A percentile compares a stretch with the other conserved stretches of the same genome.
phyloP scores from a whole-genome alignment of 2,797 vertebrate species.

The Lepilemur septentrionalis region DNA sequence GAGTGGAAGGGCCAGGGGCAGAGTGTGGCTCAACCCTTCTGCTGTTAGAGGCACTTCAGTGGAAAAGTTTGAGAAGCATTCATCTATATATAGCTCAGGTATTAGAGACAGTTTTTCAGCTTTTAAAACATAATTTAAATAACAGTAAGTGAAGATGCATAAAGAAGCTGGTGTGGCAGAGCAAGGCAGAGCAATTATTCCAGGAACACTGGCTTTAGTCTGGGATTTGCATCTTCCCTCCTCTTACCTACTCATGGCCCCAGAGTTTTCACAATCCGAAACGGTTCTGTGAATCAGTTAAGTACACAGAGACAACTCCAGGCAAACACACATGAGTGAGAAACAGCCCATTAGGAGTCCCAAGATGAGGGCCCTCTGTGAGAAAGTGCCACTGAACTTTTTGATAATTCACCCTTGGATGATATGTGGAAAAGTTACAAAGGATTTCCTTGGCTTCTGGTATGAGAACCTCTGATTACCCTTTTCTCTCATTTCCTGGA shows the following conservation, averaged over 20 bases:
- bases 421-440: background rate
- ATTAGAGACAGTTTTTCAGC: background rate
- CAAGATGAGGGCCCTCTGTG: background rate
- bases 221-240: background rate
- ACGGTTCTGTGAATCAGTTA: constrained; percentile 19
- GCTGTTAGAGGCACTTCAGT: background rate
- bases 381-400: background rate
- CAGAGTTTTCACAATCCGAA: constrained; percentile 3
- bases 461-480: background rate
- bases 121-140: constrained; percentile 57
- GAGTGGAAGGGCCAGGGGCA: no score
- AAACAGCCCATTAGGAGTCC: background rate
- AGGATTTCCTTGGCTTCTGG: background rate
- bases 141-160: constrained; percentile 14
- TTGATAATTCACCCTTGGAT: background rate
- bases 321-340: background rate
- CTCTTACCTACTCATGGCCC: background rate
- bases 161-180: background rate
- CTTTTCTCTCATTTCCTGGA: constrained; percentile 36
- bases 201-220: background rate
- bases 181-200: background rate
- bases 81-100: background rate
- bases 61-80: background rate
- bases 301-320: background rate
- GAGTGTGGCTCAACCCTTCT: background rate